These are phyloP conservation scores for Poeciliopsis gracilis DNA, from an alignment of 2,797 vertebrate genomes.

Conservation along the genomic window DNA sequence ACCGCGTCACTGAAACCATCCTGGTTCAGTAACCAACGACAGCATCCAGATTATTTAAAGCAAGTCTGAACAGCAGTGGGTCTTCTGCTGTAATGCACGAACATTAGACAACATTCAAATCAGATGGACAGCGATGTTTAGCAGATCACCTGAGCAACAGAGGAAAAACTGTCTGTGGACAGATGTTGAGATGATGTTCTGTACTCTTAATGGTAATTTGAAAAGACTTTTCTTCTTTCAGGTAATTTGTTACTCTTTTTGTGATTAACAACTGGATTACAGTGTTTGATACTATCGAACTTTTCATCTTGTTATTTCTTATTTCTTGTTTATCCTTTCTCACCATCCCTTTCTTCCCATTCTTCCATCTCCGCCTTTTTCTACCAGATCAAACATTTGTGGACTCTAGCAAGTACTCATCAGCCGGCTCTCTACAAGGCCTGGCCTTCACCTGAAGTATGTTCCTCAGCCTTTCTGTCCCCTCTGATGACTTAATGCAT, in stretches of 20 bases:
- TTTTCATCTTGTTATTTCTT: conserved; percentile 16
- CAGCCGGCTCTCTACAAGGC: conserved; percentile 92
- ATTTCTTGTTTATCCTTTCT: conserved; percentile 16
- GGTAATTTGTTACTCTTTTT: neutral
- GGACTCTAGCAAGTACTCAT: conserved; percentile 96
- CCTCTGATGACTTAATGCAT: conserved; percentile 22
- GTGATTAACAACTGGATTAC: neutral
- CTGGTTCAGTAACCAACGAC: too few relatives aligned
- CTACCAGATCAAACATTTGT: conserved; percentile 94
- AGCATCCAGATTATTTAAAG: conserved; percentile 2
- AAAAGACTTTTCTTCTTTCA: neutral
- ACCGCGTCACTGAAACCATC: too few relatives aligned
- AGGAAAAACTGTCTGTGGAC: neutral
- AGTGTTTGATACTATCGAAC: conserved; percentile 17
- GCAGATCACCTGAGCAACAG: too few relatives aligned
- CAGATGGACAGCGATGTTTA: neutral
- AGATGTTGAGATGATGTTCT: conserved; percentile 1
- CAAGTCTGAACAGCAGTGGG: neutral
- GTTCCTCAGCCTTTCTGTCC: conserved; percentile 71
- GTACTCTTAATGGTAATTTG: neutral
- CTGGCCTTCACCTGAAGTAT: conserved; percentile 98
- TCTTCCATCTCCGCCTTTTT: conserved; percentile 56
- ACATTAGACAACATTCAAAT: conserved; percentile 1
- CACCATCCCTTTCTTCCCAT: conserved; percentile 27
- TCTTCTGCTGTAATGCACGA: neutral